These are phyloP conservation scores for Centropus bengalensis DNA, from an alignment of 2,113 vertebrate genomes.

Conservation along the genomic window DNA sequence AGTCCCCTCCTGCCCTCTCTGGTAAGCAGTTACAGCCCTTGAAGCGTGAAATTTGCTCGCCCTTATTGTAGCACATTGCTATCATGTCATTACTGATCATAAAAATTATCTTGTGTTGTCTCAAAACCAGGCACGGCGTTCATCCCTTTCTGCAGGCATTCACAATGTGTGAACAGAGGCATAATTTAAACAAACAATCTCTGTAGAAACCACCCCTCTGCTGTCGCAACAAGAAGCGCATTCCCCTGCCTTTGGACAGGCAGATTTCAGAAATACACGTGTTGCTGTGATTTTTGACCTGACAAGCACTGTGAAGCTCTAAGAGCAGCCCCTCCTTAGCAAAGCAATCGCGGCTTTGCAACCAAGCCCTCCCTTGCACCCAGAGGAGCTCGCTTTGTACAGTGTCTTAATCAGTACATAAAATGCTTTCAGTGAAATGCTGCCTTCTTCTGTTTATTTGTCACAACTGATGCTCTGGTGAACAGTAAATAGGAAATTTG, in stretches of 20 bases:
- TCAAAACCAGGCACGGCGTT: neutral
- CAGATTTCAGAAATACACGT: neutral
- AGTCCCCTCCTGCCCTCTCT: neutral
- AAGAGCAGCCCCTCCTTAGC: neutral
- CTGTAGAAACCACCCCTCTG: neutral
- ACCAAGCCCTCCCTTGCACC: neutral
- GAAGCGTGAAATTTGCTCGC: neutral
- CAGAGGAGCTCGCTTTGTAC: conserved; percentile 1
- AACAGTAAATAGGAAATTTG: conserved; percentile 55
- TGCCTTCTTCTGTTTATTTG: conserved; percentile 68
- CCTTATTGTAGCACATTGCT: neutral
- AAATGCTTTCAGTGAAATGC: conserved; percentile 56
- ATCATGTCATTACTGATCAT: neutral
- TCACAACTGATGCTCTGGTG: conserved; percentile 51
- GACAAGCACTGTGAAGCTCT: neutral
- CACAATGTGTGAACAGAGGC: neutral
- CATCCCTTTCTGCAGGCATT: neutral
- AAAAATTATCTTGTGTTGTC: neutral
- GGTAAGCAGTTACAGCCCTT: neutral
- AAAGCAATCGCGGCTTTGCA: neutral
- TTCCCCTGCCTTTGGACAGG: neutral
- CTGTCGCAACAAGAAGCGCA: fast-evolving
- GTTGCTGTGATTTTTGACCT: neutral
- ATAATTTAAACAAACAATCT: neutral
- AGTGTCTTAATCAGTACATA: neutral